Conservation (phyloP, 2,888 invertebrate genomes). For the Malthinus flaveolus region DNA sequence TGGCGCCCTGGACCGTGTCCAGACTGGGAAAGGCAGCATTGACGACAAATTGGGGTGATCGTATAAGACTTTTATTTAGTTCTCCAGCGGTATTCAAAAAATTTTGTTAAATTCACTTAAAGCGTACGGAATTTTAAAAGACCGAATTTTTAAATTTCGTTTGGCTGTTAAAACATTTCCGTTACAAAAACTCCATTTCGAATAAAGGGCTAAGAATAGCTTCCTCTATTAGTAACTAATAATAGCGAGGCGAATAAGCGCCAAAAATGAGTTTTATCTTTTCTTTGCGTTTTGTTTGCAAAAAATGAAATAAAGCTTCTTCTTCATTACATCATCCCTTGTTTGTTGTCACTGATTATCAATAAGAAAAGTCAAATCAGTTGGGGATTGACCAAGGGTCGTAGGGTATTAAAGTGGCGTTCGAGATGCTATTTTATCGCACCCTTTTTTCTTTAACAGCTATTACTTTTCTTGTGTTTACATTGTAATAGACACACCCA, state of each 20-base stretch:
- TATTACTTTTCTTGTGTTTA: constrained; percentile 46
- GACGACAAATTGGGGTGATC: constrained; percentile 57
- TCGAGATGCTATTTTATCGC: constrained; percentile 45
- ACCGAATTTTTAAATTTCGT: too few species aligned
- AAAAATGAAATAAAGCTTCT: not conserved
- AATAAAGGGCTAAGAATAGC: not conserved
- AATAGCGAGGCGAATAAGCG: not conserved
- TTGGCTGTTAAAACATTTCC: too few species aligned
- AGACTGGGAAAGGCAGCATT: constrained; percentile 52
- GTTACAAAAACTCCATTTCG: not conserved
- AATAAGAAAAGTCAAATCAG: constrained; percentile 44
- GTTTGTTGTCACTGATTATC: constrained; percentile 37
- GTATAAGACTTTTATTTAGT: constrained; percentile 45
- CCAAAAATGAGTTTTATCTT: too few species aligned
- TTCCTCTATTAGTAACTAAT: too few species aligned
- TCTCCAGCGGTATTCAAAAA: constrained; percentile 24
- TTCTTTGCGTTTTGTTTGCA: not conserved
- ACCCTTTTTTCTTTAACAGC: constrained; percentile 44
- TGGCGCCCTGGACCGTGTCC: constrained; percentile 54
- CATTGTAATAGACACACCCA: constrained; percentile 47
- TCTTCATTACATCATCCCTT: not conserved
- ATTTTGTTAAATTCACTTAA: constrained; percentile 13
- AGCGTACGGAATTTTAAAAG: too few species aligned
- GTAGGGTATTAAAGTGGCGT: constrained; percentile 47
- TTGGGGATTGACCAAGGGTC: constrained; percentile 49